A percentile compares a stretch with the other conserved stretches of the same genome.
Conservation (phyloP, 2,797 vertebrate genomes). For the Furcifer pardalis region DNA sequence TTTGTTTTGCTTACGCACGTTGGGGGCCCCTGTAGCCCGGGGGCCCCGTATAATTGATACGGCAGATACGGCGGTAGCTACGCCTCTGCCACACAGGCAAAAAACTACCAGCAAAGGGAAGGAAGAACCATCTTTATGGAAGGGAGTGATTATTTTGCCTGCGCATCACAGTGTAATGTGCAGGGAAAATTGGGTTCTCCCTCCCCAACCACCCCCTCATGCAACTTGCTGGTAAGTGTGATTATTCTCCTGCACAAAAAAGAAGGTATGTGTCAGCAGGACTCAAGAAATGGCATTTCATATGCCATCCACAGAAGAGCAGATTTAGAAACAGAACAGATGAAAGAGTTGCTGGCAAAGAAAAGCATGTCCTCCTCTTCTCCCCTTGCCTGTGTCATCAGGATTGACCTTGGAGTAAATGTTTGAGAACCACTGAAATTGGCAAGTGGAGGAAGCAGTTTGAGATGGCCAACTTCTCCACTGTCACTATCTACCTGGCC, state of each 20-base stretch:
- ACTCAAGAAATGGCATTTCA: slow-evolving; percentile 1
- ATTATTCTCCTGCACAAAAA: not conserved
- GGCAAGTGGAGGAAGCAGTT: not conserved
- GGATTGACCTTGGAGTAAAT: not conserved
- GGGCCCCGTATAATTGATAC: no score
- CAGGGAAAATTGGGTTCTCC: slow-evolving; percentile 4
- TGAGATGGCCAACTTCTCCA: not conserved
- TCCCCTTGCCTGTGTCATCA: not conserved
- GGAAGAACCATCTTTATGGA: not conserved
- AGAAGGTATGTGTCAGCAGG: not conserved
- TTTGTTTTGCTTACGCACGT: no score
- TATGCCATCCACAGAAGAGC: not conserved
- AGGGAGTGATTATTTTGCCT: not conserved
- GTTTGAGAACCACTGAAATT: not conserved
- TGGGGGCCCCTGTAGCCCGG: no score
- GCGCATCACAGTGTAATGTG: slow-evolving; percentile 5
- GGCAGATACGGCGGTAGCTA: no score
- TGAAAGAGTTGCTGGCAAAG: not conserved
- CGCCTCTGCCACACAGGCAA: not conserved
- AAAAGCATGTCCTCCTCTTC: not conserved
- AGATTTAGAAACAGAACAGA: not conserved
- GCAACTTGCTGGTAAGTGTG: not conserved
- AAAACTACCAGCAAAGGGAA: not conserved
- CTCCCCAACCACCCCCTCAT: not conserved
- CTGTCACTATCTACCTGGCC: not conserved